Conservation (phyloP, 2,888 invertebrate species). For the Lottia scabra region DNA sequence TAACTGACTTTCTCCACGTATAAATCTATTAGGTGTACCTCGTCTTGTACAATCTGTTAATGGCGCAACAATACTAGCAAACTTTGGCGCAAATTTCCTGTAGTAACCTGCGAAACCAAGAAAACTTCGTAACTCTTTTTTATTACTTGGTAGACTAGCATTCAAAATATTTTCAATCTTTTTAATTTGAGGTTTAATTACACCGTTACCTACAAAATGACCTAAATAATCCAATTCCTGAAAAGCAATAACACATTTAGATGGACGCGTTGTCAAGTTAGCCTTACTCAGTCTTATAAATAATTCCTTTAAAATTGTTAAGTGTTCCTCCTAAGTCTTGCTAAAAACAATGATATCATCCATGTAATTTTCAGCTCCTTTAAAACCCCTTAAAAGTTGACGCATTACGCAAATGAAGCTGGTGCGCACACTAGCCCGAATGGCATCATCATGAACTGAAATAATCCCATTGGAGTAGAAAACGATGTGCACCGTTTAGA, state of each 20-base stretch:
- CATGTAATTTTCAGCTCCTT: constrained; percentile 12
- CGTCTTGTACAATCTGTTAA: constrained; percentile 30
- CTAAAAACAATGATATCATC: constrained; percentile 18
- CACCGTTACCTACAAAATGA: constrained; percentile 7
- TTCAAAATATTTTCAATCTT: constrained; percentile 13
- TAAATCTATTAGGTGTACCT: constrained; percentile 15
- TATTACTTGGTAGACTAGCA: constrained; percentile 8
- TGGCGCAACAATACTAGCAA: constrained; percentile 28
- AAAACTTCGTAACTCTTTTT: constrained; percentile 15
- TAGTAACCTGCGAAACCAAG: constrained; percentile 19
- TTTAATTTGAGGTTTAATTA: neutral
- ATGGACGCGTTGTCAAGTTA: constrained; percentile 4
- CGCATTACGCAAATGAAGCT: constrained; percentile 18
- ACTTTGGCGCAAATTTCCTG: constrained; percentile 18
- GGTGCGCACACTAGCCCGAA: constrained; percentile 16
- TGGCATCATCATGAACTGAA: constrained; percentile 5
- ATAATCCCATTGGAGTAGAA: constrained; percentile 1
- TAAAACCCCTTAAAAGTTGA: constrained; percentile 12
- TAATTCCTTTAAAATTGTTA: neutral
- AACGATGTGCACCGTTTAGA: neutral
- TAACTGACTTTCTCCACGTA: constrained; percentile 20
- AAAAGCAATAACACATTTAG: constrained; percentile 19
- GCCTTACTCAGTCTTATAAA: neutral
- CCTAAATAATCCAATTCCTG: constrained; percentile 12
- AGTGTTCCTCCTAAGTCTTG: constrained; percentile 13